These are phyloP conservation scores for Bolborhynchus lineola DNA, from an alignment of 2,113 vertebrate species.

Conservation along the genomic window DNA sequence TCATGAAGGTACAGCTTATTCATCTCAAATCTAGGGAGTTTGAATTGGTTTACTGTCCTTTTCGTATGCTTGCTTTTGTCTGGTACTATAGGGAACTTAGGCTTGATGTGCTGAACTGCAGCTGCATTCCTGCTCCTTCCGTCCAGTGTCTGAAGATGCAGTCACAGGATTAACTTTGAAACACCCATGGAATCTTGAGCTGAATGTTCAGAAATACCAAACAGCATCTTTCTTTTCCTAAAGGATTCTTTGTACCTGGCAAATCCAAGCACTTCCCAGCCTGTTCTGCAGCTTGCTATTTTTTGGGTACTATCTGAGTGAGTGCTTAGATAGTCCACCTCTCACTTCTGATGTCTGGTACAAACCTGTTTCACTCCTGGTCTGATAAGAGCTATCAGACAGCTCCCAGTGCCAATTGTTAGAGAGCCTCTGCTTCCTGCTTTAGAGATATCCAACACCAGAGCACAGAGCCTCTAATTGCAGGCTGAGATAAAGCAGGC, in stretches of 20 bases:
- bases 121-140: background rate
- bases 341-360: background rate
- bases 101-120: background rate
- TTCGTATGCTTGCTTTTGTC: background rate
- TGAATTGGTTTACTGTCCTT: background rate
- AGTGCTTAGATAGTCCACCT: background rate
- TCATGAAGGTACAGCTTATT: background rate
- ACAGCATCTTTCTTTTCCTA: fast-evolving
- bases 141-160: background rate
- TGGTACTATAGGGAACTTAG: background rate
- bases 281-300: background rate
- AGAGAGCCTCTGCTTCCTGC: background rate
- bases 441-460: background rate
- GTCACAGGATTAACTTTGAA: background rate
- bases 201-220: background rate
- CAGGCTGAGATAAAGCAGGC: background rate
- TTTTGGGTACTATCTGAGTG: background rate
- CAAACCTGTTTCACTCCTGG: background rate
- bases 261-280: background rate
- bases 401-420: background rate
- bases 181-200: background rate
- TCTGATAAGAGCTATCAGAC: background rate
- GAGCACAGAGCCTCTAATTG: background rate
- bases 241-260: background rate
- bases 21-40: background rate